Percentiles rank a stretch among this genome's conserved stretches.
Conservation (phyloP, 2,888 invertebrate species). For the Dascillus cervinus region DNA sequence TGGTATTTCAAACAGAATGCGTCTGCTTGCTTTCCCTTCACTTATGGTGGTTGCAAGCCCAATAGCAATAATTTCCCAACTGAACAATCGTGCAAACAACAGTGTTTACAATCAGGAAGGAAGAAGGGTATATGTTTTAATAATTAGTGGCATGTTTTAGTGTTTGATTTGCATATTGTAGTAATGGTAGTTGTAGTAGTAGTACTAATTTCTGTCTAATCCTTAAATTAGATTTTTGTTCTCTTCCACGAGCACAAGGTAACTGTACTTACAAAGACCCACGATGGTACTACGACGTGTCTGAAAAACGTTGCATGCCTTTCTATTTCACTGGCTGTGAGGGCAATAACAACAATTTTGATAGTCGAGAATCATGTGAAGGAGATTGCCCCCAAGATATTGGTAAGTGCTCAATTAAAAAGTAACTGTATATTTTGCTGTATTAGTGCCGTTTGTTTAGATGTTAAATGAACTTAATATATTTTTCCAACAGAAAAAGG, state of each 20-base stretch:
- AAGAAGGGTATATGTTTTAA: constrained; percentile 75
- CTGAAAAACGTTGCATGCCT: constrained; percentile 80
- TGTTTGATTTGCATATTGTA: no score
- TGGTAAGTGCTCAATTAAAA: no score
- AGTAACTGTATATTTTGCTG: no score
- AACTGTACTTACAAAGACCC: constrained; percentile 69
- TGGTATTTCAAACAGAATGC: constrained; percentile 68
- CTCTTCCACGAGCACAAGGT: constrained; percentile 66
- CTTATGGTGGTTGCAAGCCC: constrained; percentile 83
- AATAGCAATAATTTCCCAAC: constrained; percentile 79
- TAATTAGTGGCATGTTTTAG: no score
- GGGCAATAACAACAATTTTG: constrained; percentile 83
- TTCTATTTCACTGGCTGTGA: constrained; percentile 91
- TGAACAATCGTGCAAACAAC: constrained; percentile 70
- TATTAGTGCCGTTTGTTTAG: no score
- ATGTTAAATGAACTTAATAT: no score
- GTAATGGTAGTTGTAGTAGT: no score
- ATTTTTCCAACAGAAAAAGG: constrained; percentile 59
- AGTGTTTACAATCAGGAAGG: constrained; percentile 67
- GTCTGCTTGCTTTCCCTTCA: constrained; percentile 63
- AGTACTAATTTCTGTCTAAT: no score
- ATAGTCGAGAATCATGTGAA: constrained; percentile 64
- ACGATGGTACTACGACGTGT: constrained; percentile 78
- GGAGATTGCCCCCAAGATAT: constrained; percentile 68
- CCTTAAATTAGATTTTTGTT: constrained; percentile 59